Evolutionary conservation across 2,888 invertebrate species (phyloP).

Genomic region (Oxycera nigricornis): DNA sequence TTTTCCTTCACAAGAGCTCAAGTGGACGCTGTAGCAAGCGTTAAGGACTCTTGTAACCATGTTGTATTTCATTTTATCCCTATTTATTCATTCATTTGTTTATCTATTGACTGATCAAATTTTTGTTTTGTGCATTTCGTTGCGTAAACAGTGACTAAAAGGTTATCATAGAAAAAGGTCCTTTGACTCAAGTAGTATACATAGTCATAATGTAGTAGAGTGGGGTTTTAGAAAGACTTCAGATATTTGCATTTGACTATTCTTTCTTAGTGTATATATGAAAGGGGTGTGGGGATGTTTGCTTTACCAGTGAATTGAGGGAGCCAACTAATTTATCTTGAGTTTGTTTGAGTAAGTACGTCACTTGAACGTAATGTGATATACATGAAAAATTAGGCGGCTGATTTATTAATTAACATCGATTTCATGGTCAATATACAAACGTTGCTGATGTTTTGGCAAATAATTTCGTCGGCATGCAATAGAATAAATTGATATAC

Average conservation of each 20-base stretch:
- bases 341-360: constrained; percentile 16
- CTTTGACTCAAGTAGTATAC: background rate
- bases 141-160: constrained; percentile 31
- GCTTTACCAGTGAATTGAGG: background rate
- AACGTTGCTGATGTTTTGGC: too few relatives aligned
- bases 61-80: background rate
- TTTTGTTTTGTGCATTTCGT: constrained; percentile 38
- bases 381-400: background rate
- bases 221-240: background rate
- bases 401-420: background rate
- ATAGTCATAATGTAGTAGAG: background rate
- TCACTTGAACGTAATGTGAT: background rate
- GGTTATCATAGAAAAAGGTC: background rate
- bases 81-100: constrained; percentile 39
- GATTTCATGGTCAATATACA: too few relatives aligned
- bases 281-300: background rate
- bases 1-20: background rate
- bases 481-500: too few relatives aligned
- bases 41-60: constrained; percentile 21
- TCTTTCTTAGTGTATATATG: background rate
- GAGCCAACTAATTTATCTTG: background rate
- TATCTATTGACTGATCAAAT: constrained; percentile 38
- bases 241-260: constrained; percentile 15
- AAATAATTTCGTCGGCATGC: too few relatives aligned
- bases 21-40: background rate